Percentiles rank a stretch among this genome's conserved stretches.
Conservation (phyloP, 2,797 vertebrate genomes). For the Channa striata region DNA sequence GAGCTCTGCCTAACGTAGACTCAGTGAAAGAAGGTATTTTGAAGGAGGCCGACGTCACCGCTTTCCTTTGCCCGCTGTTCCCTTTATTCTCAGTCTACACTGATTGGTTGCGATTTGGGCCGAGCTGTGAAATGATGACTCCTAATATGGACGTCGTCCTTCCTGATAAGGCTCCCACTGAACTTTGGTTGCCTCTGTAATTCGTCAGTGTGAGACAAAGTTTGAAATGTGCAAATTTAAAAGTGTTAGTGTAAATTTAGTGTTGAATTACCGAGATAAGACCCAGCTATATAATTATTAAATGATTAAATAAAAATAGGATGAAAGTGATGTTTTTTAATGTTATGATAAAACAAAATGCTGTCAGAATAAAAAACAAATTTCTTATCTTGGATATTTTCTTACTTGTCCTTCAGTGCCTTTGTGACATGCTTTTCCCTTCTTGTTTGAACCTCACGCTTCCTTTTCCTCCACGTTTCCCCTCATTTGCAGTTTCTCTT, state of each 20-base stretch:
- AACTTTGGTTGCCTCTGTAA: background rate
- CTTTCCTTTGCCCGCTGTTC: too few species aligned
- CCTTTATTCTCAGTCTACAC: too few species aligned
- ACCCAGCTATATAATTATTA: slow-evolving; percentile 35
- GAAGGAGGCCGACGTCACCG: too few species aligned
- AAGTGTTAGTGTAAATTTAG: slow-evolving; percentile 27
- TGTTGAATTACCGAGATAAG: slow-evolving; percentile 41
- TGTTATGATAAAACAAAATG: slow-evolving; percentile 20
- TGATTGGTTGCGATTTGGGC: too few species aligned
- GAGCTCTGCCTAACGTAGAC: background rate
- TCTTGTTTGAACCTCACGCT: background rate
- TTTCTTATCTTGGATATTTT: slow-evolving; percentile 44
- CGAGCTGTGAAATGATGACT: too few species aligned
- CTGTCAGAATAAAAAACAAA: slow-evolving; percentile 29
- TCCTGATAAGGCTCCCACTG: background rate
- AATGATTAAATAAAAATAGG: slow-evolving; percentile 51
- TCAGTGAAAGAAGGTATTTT: background rate
- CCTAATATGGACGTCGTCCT: background rate
- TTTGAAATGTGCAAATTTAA: background rate
- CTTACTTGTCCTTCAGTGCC: slow-evolving; percentile 36
- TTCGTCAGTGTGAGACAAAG: background rate
- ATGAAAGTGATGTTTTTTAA: slow-evolving; percentile 24
- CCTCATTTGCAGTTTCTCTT: slow-evolving; percentile 38
- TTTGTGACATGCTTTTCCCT: slow-evolving; percentile 27
- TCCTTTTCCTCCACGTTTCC: slow-evolving; percentile 10